Base-by-base conservation (phyloP, 2,113 vertebrate species). In the Lasiurus cinereus region DNA sequence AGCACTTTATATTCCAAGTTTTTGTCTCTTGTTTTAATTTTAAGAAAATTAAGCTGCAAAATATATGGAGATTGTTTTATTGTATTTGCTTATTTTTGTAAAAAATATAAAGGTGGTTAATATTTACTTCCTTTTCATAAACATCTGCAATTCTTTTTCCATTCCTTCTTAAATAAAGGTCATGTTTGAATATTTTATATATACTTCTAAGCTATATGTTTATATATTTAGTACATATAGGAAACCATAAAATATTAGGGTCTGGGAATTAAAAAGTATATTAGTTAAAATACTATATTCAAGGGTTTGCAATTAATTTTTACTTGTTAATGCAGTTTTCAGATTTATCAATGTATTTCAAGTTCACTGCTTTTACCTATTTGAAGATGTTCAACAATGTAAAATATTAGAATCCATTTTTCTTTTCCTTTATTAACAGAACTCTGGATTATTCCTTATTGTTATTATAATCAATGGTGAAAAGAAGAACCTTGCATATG, bases 61-160 rank as follows among this genome's bases (percentile, higher is more conserved):
- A 54, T 82, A 64, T 10, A 31, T 6, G 66, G 15, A 56, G 16
- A 90, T 16, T 69, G 12, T 85, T 22, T 74, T 72, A 48, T 39
- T 86, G 1, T 66, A 14, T 48, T 48, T 50, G 1, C 0, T 72
- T 5, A 72, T n/a, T 77, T 87, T n/a, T 67, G 29, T 66, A 74
- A 50, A 91, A 83, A 73, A 84, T 83, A 62, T 83, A 59, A 90
- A 56, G 5, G 9, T 39, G 43, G n/a, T 59, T 85, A 84, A 77
- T 19, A 29, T 70, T 64, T 22, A 54, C 84, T 62, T 69, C 9
- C 13, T 56, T 66, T 33, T n/a, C 56, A 85, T 39, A 87, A 83
- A 72, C 6, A 11, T 88, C 27, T 66, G 1, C 18, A 78, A 48
- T 52, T 12, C 5, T 72, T 90, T 89, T 90, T 48, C 22, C 3